Base-by-base conservation (phyloP, 2,888 invertebrate genomes). In the Saturnia japonica region DNA sequence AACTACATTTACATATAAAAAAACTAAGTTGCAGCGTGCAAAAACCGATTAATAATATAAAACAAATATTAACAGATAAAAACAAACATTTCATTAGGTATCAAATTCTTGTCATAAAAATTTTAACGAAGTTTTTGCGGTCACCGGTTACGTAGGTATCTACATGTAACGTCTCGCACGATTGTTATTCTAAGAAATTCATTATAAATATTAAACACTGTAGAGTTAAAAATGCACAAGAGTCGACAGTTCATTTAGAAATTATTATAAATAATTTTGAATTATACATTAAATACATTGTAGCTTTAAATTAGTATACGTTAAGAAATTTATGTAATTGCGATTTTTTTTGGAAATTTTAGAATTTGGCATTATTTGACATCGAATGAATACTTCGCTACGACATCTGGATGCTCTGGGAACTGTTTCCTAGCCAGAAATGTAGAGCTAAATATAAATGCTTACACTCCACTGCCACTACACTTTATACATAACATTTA, bases 101-200 rank as follows among this genome's bases (percentile, higher is more conserved):
- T 60, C 57, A 60, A 60, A 28, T 60, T 57, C 57, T 60, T 60
- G 57, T 60, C 25, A 60, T 60, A 60, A 60, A 11, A 43, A 64
- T 51, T 51, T 69, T 74, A 71, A 72, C 71, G 69, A 67, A 28
- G 73, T 75, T 72, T 74, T 74, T 75, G 73, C 73, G 73, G 64
- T 6, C 67, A 70, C 70, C 34, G 19, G 64, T 64, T 64, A 69
- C 28, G 73, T 75, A 70, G 70, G 72, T 75, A 70, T 69, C 72
- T 47, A 28, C 64, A 34, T 67, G 45, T 51, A 64, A 28, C 45
- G 57, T 60, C 57, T 60, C 34, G 40, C 45, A 47, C 67, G 72
- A 51, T 64, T 62, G 45, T 68, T 72, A 67, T 75, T 74, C 74
- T 74, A 70, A 74, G 73, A 75, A 74, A 70, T 71, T 68, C 62